Evolutionary conservation across 1,140 invertebrate species (phyloP), one percentile per base, ranked within the genome.

Genomic region (Eufriesea mexicana): DNA sequence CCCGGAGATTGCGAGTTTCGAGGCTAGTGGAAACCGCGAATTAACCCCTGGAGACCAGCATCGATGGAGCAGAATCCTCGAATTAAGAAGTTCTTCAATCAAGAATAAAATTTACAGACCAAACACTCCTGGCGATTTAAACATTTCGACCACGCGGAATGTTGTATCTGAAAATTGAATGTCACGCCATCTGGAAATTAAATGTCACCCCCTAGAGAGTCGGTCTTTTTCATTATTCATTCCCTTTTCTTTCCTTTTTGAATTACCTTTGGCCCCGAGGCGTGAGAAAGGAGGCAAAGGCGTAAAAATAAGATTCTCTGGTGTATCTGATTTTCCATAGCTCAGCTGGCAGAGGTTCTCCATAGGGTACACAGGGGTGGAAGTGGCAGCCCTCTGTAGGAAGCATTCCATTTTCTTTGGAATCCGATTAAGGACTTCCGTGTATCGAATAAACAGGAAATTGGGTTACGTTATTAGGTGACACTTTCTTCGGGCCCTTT

Each of bases 361-460:
- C 51, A n/a, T 68, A 20, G 28, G 12, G 57, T 57, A 23, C 49
- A 78, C 35, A 28, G 16, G 51, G 23, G 20, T 7, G 20, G 55
- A 23, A 59, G 68, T 59, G n/a, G 28, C 18, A 66, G 20, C 47
- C 23, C 59, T 42, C 67, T 25, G 16, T 25, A 35, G 2, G n/a
- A 49, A 47, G 28, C 1, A 35, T 61, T 59, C 78, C 28, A 74
- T 80, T 80, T 80, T 84, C 77, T 57, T 16, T 10, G 25, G 16
- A 80, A 84, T 84, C 61, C 70, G 78, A 84, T 84, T 84, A 80
- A 74, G 66, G 67, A 62, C 71, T 67, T 71, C 78, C 83, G 55
- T 45, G 78, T 84, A 75, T 81, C 83, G 83, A 75, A 75, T 84
- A 81, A 84, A 84, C 70, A 75, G 71, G 66, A 71, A 84, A 84